Evolutionary conservation across 2,797 vertebrate species (phyloP), one percentile per base, ranked within the genome.

Genomic region (Esox masquinongy): DNA sequence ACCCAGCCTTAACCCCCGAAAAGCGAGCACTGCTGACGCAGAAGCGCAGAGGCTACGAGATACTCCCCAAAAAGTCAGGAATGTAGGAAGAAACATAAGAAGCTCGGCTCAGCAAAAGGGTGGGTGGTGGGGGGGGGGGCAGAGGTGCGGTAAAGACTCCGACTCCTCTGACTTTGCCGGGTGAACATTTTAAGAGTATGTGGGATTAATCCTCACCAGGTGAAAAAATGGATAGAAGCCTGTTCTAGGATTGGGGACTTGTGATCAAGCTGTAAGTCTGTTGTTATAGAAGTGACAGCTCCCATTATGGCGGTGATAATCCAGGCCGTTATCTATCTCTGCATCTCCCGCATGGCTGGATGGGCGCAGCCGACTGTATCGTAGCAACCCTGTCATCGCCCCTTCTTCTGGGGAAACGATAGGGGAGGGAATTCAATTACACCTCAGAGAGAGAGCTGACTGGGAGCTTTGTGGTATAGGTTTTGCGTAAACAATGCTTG

Each of bases 361-460:
- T 22, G n/a, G 53, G 53, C n/a, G 1, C 67, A 22, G 36, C 72
- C 69, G 76, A 73, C 77, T 29, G 78, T 72, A 73, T 74, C 76
- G 76, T 61, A 68, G 77, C 53, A 59, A 16, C n/a, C n/a, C 53
- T 22, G 53, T 59, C n/a, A 59, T 59, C n/a, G n/a, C 24, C n/a
- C 39, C 9, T 43, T 43, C 39, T 43, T 43, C 39, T 43, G 39
- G 39, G 39, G 39, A 43, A 36, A 77, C 75, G 73, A 78, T 68
- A 68, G 77, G 39, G 70, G 79, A 36, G 80, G 79, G 14, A 78
- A 47, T 78, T 80, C 77, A 73, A 79, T 82, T 79, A 81, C 67
- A 80, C 75, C 34, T 31, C 63, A 49, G 76, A 64, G 70, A 75
- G 74, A 74, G 39, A 9, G 70, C 53, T 64, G 71, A 82, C 73